Base-by-base conservation (phyloP, 2,113 vertebrate species). In the Struthidea cinerea region DNA sequence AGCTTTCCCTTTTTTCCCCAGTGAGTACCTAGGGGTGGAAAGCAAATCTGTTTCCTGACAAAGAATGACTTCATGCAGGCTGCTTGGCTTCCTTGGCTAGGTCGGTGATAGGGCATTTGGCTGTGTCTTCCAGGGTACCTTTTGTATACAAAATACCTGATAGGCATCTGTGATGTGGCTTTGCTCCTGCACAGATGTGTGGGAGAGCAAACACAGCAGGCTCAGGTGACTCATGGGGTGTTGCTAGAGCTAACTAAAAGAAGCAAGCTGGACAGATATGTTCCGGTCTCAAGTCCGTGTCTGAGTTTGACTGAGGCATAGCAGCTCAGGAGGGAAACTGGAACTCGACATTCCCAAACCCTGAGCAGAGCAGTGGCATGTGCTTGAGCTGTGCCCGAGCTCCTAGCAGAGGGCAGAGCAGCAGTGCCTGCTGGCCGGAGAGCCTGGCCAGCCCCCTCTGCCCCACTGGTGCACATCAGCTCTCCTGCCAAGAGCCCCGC, bases 81-180 rank as follows among this genome's bases (percentile, higher is more conserved):
- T 53, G 10, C 67, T 84, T 65, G 63, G 46, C 47, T 87, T 83
- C 76, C 39, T 35, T 53, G 32, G 35, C 78, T 85, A 7, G 23
- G 56, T 28, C 0, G 3, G 50, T 46, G 81, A 71, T 7, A 76
- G 70, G 81, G 28, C 63, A 42, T 39, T 91, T 71, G 89, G 46
- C 61, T 75, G 46, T 37, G 53, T 89, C 61, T 92, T 75, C n/a
- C 46, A 65, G 41, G 7, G 18, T 44, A 57, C 26, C 11, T 93
- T 89, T 80, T 69, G 46, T 80, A 27, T 50, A 76, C 65, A 76
- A 95, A 93, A 88, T 16, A 80, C 33, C 78, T 15, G 10, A 65
- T 80, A 30, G 1, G 6, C 27, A 6, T 50, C 41, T 10, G 39
- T 47, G 84, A 52, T 57, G 56, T 53, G 84, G 69, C 81, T 94